phyloP scores from a whole-genome alignment of 2,797 vertebrate genomes.

The Vespertilio murinus region DNA sequence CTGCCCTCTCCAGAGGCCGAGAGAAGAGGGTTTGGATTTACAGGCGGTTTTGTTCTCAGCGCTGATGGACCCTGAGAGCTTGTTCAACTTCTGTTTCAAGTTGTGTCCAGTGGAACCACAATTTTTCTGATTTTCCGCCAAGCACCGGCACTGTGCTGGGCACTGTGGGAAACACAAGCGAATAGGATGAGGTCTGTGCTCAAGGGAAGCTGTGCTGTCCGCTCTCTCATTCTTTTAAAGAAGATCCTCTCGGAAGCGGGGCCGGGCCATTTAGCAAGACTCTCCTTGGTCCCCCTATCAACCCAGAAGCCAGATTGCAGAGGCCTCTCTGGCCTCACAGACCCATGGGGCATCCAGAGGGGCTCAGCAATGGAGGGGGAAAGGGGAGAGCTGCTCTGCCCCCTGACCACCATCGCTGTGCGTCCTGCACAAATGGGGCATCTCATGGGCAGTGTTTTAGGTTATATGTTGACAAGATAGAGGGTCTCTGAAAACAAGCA shows the following conservation, averaged over 20 bases:
- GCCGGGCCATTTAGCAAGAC: neutral
- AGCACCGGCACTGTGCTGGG: rapidly evolving
- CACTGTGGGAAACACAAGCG: rapidly evolving
- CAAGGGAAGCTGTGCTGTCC: rapidly evolving
- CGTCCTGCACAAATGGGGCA: neutral
- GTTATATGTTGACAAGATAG: neutral
- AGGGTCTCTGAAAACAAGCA: neutral
- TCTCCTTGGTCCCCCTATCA: neutral
- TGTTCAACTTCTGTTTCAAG: neutral
- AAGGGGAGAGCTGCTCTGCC: no score
- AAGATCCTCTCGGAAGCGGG: neutral
- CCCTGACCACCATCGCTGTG: neutral
- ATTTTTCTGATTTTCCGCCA: neutral
- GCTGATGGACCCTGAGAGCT: neutral
- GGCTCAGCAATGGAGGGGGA: no score
- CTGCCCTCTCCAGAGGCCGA: neutral
- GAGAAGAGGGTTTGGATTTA: neutral
- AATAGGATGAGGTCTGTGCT: neutral
- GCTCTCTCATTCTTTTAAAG: neutral
- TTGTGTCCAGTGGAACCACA: neutral
- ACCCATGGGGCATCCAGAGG: neutral
- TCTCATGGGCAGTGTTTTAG: neutral
- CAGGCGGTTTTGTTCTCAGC: neutral
- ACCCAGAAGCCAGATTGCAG: neutral
- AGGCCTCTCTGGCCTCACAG: neutral